Evolutionary conservation across 2,888 invertebrate genomes (phyloP).

Genomic region (Hyposoter dolosus): DNA sequence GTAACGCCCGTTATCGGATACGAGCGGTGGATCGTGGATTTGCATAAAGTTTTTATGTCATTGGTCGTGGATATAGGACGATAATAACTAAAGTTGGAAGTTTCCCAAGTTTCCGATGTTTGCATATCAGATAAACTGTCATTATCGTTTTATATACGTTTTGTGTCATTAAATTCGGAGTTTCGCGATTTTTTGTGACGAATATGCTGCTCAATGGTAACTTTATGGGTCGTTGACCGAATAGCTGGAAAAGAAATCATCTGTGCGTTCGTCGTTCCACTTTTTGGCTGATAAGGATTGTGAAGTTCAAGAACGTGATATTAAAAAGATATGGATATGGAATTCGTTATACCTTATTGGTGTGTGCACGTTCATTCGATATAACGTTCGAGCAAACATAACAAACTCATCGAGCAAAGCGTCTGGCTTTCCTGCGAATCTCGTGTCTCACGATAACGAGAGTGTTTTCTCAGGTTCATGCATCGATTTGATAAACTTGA

Average conservation of each 20-base stretch:
- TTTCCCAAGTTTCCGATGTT: not conserved
- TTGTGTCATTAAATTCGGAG: not conserved
- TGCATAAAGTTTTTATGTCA: not conserved
- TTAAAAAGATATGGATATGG: not conserved
- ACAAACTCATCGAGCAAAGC: not conserved
- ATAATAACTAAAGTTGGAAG: not conserved
- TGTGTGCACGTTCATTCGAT: not conserved
- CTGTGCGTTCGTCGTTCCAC: not conserved
- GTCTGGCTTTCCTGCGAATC: conserved; percentile 36
- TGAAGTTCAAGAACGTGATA: conserved; percentile 23
- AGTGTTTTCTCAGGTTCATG: not conserved
- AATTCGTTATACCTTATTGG: not conserved
- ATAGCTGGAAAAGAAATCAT: not conserved
- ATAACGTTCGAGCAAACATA: not conserved
- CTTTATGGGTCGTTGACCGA: not conserved
- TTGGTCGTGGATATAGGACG: not conserved
- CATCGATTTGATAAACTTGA: conserved; percentile 48
- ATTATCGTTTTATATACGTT: not conserved
- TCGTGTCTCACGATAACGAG: conserved; percentile 33
- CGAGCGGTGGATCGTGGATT: not conserved
- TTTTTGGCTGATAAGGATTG: conserved; percentile 13
- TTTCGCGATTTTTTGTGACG: not conserved
- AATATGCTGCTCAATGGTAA: not conserved
- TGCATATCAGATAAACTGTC: not conserved
- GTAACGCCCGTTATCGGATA: not conserved